phyloP scores from a whole-genome alignment of 2,888 invertebrate species.

The Drosophila engyochracea region DNA sequence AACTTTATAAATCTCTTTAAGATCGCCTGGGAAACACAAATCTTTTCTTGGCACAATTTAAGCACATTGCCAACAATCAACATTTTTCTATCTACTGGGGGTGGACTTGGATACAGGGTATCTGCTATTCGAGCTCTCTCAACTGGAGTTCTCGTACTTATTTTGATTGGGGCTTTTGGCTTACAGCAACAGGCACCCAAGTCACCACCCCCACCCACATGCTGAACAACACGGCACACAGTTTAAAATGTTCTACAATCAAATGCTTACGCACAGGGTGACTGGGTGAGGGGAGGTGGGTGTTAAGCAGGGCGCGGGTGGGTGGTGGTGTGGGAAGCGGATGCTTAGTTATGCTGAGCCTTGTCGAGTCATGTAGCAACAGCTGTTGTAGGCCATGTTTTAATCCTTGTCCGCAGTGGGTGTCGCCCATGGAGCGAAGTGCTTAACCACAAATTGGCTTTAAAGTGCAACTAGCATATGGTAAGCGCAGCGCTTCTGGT shows the following conservation, averaged over 20 bases:
- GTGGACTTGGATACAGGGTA: background rate
- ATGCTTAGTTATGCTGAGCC: conserved; percentile 50
- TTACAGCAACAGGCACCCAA: conserved; percentile 59
- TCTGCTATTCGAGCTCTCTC: background rate
- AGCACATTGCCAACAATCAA: background rate
- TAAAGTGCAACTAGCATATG: conserved; percentile 45
- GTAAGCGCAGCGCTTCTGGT: conserved; percentile 12
- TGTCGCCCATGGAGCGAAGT: conserved; percentile 14
- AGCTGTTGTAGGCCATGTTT: conserved; percentile 75
- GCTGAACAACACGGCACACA: conserved; percentile 21
- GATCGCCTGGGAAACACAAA: background rate
- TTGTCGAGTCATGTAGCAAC: conserved; percentile 75
- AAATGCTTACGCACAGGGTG: conserved; percentile 64
- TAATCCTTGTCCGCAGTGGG: conserved; percentile 53
- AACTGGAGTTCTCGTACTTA: background rate
- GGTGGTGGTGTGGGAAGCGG: conserved; percentile 11
- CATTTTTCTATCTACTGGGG: background rate
- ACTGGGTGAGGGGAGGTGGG: background rate
- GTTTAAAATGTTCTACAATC: conserved; percentile 59
- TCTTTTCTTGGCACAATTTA: background rate
- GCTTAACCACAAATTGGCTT: conserved; percentile 38
- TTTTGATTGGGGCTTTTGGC: background rate
- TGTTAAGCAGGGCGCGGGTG: background rate
- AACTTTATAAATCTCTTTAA: background rate
- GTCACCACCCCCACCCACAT: background rate